Base-by-base conservation (phyloP, 2,113 vertebrate species). In the Malurus melanocephalus region DNA sequence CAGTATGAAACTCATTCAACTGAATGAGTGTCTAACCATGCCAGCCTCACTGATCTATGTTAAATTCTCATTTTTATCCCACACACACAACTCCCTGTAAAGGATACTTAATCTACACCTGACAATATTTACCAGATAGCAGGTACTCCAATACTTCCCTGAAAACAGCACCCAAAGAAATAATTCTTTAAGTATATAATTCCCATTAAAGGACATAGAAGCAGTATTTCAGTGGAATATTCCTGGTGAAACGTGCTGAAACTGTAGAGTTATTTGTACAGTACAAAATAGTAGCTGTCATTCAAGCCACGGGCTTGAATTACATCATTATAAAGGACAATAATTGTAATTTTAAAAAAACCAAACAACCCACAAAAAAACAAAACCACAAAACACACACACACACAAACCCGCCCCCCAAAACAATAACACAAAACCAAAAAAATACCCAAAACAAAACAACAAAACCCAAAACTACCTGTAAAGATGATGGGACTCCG, bases 401-500 rank as follows among this genome's bases (percentile, higher is more conserved):
- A 35, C 8, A 35, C 38, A 38, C 38, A 38, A 38, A 38, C 10
- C 38, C 38, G 38, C 38, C 38, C 38, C 38, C 38, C 38, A 38
- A 38, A 38, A 38, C 38, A 38, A 38, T 38, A 38, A 38, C 38
- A 38, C 38, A 38, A 38, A 38, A 38, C 11, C 38, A 17, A 28
- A 38, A 33, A 46, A 21, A 4, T 16, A 49, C 21, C 8, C 22
- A 16, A 14, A 17, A 2, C 19, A 17, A 20, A 24, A 26, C 38
- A 53, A 73, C 10, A 42, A 57, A 11, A 4, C 6, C 11, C 28
- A 33, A 60, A 72, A 12, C 27, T 89, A 98, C 98, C 97, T 98
- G 96, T 27, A 97, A 59, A 35, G 85, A 94, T 45, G 80, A 83
- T 43, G 98, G 97, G 33, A 98, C 52, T 67, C 96, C 92, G 56